Evolutionary conservation across 2,888 invertebrate genomes (phyloP).

Genomic region (Tetranychus piercei): DNA sequence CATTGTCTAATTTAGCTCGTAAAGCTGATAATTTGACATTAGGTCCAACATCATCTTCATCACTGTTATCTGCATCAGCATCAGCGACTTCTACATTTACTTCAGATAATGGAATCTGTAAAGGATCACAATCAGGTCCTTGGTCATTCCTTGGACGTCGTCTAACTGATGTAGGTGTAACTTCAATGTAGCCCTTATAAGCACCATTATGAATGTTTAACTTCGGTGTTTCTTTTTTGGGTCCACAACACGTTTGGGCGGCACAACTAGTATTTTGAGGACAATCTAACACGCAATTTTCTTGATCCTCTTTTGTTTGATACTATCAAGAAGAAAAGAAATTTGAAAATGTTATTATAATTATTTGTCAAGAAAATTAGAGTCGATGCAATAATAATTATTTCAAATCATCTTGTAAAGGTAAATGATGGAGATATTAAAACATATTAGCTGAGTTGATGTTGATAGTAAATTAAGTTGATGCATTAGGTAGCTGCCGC

Average conservation of each 20-base stretch:
- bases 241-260: slow-evolving; percentile 70
- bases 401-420: too few species aligned
- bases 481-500: too few species aligned
- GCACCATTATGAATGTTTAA: slow-evolving; percentile 4
- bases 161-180: background rate
- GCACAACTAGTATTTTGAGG: slow-evolving; percentile 58
- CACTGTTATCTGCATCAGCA: background rate
- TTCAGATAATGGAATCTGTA: background rate
- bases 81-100: background rate
- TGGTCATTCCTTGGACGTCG: background rate
- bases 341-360: too few species aligned
- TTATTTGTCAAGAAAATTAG: too few species aligned
- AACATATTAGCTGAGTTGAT: too few species aligned
- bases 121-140: background rate
- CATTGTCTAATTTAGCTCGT: background rate
- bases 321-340: too few species aligned
- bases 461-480: too few species aligned
- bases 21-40: background rate
- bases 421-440: too few species aligned
- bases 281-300: slow-evolving; percentile 64
- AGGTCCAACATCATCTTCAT: background rate
- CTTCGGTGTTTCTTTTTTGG: slow-evolving; percentile 29
- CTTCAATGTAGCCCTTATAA: background rate
- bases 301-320: slow-evolving; percentile 27
- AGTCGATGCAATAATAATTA: too few species aligned